Percentiles rank a stretch among this genome's conserved stretches.
Conservation (phyloP, 1,140 invertebrate species). For the Coboldia fuscipes region DNA sequence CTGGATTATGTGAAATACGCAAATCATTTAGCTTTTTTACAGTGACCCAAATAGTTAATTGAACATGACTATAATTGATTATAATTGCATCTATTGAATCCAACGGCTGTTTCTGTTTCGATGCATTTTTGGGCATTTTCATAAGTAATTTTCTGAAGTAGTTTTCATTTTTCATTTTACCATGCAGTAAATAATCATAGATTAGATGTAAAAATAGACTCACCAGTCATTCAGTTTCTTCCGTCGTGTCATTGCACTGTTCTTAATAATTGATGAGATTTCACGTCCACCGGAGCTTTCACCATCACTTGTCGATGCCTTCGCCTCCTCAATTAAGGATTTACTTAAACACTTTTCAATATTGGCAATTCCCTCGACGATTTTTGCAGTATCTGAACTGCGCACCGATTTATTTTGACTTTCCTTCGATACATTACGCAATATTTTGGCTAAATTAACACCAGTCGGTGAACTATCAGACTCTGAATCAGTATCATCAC, state of each 20-base stretch:
- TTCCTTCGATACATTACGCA: constrained; percentile 13
- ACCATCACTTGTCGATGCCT: constrained; percentile 23
- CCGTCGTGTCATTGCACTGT: constrained; percentile 22
- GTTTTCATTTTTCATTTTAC: too few relatives aligned
- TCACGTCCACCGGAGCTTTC: constrained; percentile 32
- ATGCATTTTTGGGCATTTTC: too few relatives aligned
- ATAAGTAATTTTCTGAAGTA: too few relatives aligned
- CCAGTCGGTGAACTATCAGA: constrained; percentile 1
- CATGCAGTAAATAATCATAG: too few relatives aligned
- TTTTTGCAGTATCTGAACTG: background rate
- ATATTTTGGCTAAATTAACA: constrained; percentile 11
- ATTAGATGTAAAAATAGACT: too few relatives aligned
- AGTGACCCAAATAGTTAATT: too few relatives aligned
- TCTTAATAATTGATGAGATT: constrained; percentile 28
- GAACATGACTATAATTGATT: too few relatives aligned
- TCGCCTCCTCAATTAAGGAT: background rate
- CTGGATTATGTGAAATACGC: too few relatives aligned
- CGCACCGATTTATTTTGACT: constrained; percentile 4
- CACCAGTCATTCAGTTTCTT: constrained; percentile 12
- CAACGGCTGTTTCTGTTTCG: too few relatives aligned
- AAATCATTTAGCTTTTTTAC: too few relatives aligned
- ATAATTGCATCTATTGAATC: too few relatives aligned
- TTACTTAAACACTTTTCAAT: constrained; percentile 5
- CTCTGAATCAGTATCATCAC: background rate
- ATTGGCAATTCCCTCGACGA: background rate